A percentile compares a stretch with the other conserved stretches of the same genome.
phyloP scores from a whole-genome alignment of 2,797 vertebrate species.

The Anabas testudineus region DNA sequence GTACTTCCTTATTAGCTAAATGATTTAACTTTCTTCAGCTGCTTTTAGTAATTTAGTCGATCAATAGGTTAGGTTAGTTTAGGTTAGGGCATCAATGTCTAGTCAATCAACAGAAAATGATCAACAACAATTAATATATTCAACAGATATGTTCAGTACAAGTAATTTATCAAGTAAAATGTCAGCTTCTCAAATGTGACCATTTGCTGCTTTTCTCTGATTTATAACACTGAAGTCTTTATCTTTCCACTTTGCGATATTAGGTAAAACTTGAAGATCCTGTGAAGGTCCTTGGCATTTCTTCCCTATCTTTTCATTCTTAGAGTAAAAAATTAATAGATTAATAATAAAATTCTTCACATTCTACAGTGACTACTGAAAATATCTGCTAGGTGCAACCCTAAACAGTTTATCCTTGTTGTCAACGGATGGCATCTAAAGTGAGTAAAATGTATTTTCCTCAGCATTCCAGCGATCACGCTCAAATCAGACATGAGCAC shows the following conservation, averaged over 20 bases:
- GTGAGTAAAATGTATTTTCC: background rate
- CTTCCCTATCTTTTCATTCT: background rate
- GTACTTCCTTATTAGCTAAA: background rate
- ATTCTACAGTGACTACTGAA: background rate
- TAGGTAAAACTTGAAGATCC: background rate
- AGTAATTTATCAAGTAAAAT: too few species aligned
- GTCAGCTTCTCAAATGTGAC: too few species aligned
- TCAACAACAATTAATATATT: too few species aligned
- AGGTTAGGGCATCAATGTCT: too few species aligned
- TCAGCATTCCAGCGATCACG: slow-evolving; percentile 3
- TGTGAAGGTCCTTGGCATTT: background rate
- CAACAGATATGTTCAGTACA: too few species aligned
- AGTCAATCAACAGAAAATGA: too few species aligned
- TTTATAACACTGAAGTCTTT: too few species aligned
- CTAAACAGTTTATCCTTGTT: background rate
- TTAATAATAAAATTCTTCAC: background rate
- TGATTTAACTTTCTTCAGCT: background rate
- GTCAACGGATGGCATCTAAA: background rate
- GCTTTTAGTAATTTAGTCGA: background rate
- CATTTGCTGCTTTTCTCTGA: too few species aligned
- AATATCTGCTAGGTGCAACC: too few species aligned
- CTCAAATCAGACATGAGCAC: slow-evolving; percentile 15
- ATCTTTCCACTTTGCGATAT: background rate
- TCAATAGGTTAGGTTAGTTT: background rate
- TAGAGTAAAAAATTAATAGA: background rate